Evolutionary conservation across 1,140 invertebrate genomes (phyloP), one percentile per base, ranked within the genome.

Genomic region (Tetramorium alpestre): DNA sequence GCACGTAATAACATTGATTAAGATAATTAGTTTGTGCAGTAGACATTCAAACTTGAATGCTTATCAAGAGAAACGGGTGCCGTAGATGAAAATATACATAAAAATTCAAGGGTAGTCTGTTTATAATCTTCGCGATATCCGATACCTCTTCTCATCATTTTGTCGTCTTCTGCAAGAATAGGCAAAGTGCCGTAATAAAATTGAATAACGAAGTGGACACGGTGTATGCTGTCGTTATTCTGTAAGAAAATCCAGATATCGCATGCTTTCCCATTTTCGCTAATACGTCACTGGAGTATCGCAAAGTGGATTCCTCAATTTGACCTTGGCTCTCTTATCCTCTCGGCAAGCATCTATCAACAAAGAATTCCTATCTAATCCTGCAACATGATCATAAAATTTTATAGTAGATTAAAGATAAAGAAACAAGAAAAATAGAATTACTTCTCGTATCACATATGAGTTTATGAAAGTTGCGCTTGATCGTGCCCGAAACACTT

Each of bases 1-100:
- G 90, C 94, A 94, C 87, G 85, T 95, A 93, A 93, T 94, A 95
- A 94, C 94, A 95, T 94, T 95, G 91, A 95, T 94, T 93, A 94
- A 94, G 91, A 86, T 94, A 94, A 93, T 93, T 94, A 91, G 85
- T 93, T 95, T 95, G 94, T 95, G 94, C 95, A 95, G 93, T 95
- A 95, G 94, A 95, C 94, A 92, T 94, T 95, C 90, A 95, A 95
- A 94, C 85, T 93, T 94, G 90, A 92, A 93, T 93, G 89, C 89
- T 92, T 92, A 92, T 92, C 89, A 70, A 93, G 91, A 94, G 92
- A 94, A 60, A 75, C 25, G 90, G 91, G 94, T 95, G 94, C 94
- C 94, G 89, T 93, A 90, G 92, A 91, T 93, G 65, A 94, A 94
- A 94, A 95, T 86, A 88, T 91, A 90, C 90, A 92, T 92, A 88